These are phyloP conservation scores for Drosophila cognata DNA, from an alignment of 2,888 invertebrate genomes.

Conservation along the genomic window DNA sequence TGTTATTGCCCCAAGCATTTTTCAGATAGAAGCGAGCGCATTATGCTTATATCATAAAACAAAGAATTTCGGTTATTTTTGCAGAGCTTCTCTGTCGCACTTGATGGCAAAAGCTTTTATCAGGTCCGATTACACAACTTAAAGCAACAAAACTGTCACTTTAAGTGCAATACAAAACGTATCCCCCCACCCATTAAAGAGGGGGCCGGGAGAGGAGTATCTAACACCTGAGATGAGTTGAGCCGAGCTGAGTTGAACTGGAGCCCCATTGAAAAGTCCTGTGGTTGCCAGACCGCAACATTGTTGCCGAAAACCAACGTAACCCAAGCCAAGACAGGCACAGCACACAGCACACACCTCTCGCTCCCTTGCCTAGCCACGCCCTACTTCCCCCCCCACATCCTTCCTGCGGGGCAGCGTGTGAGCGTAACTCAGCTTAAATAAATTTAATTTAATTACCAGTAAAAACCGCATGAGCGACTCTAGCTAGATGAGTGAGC, in stretches of 20 bases:
- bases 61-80: slow-evolving; percentile 52
- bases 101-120: slow-evolving; percentile 73
- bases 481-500: slow-evolving; percentile 65
- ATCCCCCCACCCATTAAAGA: not conserved
- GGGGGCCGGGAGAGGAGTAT: not conserved
- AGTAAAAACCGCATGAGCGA: slow-evolving; percentile 81
- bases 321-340: slow-evolving; percentile 65
- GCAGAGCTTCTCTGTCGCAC: slow-evolving; percentile 43
- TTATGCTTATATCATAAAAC: slow-evolving; percentile 49
- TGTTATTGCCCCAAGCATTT: slow-evolving; percentile 15
- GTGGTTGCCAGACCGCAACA: slow-evolving; percentile 76
- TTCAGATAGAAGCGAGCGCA: slow-evolving; percentile 23
- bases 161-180: slow-evolving; percentile 61
- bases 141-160: slow-evolving; percentile 76
- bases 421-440: slow-evolving; percentile 75
- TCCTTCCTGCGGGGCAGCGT: slow-evolving; percentile 12
- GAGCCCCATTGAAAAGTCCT: slow-evolving; percentile 56
- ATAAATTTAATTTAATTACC: slow-evolving; percentile 82
- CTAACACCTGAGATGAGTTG: slow-evolving; percentile 56
- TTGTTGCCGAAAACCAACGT: slow-evolving; percentile 78
- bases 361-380: not conserved
- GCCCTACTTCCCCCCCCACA: not conserved
- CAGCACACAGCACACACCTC: not conserved
- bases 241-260: slow-evolving; percentile 21
- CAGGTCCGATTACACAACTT: slow-evolving; percentile 77